Base-by-base conservation (phyloP, 2,113 vertebrate genomes). In the Tyto alba region DNA sequence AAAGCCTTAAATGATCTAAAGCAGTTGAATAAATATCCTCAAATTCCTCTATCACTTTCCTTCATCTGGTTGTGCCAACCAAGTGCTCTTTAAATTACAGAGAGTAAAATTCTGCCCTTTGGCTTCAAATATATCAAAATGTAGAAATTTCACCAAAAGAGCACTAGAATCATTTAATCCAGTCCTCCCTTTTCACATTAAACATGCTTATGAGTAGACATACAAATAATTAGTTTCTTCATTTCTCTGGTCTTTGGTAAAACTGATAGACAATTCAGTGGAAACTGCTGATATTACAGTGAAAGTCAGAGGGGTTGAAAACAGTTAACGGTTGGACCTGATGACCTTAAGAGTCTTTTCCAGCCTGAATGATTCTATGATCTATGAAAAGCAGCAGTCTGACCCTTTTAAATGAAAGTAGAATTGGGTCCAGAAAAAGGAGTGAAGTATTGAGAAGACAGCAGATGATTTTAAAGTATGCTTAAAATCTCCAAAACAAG, bases 1-100 rank as follows among this genome's bases (percentile, higher is more conserved):
- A 89, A 59, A 93, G 71, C 83, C 50, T 82, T 69, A 85, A 72
- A 91, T 95, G 76, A 85, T 88, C 66, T 94, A 64, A 91, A 93
- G 36, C n/a, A 57, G 81, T 87, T 83, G 26, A 88, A 82, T 85
- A 96, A 96, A 91, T 83, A 88, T 38, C 10, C 29, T 85, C 63
- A 79, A 56, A 85, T 82, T 82, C 66, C 20, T 32, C 36, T 69
- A 5, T 43, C 66, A 32, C 50, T 88, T 88, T 90, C 32, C 50
- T 85, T 82, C 55, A 88, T 66, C 68, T 89, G 47, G 14, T 63
- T 83, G 57, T 79, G 50, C 71, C 45, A 45, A 82, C 48, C 43
- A 75, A 76, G 38, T 32, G 38, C 88, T 85, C 71, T 59, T 83
- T 59, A 85, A 93, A 91, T 67, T 79, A 55, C 41, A 85, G 27